A percentile compares a stretch with the other conserved stretches of the same genome.
These are phyloP conservation scores for Heliconius himera DNA, from an alignment of 1,140 invertebrate species.

Conservation along the genomic window DNA sequence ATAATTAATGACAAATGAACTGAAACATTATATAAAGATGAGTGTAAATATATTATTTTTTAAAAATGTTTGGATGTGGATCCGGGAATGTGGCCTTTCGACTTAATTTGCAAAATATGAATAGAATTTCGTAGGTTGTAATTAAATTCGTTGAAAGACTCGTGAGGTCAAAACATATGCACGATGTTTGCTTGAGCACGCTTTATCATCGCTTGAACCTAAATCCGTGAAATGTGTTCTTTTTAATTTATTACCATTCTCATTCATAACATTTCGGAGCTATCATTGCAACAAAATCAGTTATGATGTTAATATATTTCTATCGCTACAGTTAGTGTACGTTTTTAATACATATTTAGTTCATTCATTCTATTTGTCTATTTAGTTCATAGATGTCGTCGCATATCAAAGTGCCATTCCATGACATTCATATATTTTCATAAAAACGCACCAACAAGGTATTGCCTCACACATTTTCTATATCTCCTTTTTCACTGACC, in stretches of 20 bases:
- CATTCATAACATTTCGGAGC: background rate
- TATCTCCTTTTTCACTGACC: slow-evolving; percentile 32
- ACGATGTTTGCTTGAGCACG: slow-evolving; percentile 53
- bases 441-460: background rate
- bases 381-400: background rate
- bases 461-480: slow-evolving; percentile 13
- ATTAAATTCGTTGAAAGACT: slow-evolving; percentile 7
- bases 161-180: slow-evolving; percentile 18
- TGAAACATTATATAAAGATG: background rate
- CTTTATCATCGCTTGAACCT: slow-evolving; percentile 50
- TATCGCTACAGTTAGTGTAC: background rate
- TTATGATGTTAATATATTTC: background rate
- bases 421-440: slow-evolving; percentile 1
- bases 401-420: background rate
- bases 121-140: background rate
- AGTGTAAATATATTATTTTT: background rate
- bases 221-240: background rate
- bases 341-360: background rate
- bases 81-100: background rate
- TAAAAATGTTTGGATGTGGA: background rate
- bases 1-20: background rate
- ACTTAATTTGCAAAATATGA: background rate
- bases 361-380: background rate
- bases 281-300: background rate
- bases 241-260: slow-evolving; percentile 13